Evolutionary conservation across 2,797 vertebrate genomes (phyloP).

Genomic region (Spheniscus humboldti): DNA sequence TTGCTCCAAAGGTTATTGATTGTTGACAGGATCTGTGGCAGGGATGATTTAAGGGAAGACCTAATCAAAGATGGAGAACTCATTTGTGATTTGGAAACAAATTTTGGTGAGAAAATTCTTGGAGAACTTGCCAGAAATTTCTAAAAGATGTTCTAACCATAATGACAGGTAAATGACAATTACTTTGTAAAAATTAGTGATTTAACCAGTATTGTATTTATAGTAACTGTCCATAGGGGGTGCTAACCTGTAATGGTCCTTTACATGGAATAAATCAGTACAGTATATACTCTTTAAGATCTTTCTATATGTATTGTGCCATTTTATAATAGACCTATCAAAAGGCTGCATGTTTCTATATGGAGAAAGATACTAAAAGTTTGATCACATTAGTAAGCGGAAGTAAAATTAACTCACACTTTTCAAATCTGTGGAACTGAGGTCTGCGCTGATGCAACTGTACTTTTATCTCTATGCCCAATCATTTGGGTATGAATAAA

Average conservation of each 20-base stretch:
- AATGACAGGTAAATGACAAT: background rate
- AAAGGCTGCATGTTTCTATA: background rate
- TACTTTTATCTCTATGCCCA: background rate
- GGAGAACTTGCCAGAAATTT: background rate
- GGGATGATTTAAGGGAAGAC: background rate
- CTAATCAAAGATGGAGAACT: background rate
- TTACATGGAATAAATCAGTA: background rate
- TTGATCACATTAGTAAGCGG: background rate
- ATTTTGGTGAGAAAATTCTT: background rate
- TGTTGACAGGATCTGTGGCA: background rate
- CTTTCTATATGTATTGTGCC: background rate
- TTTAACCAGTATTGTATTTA: background rate
- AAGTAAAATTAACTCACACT: background rate
- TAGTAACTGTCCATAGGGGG: background rate
- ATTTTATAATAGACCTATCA: background rate
- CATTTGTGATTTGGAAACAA: background rate
- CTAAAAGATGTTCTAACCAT: background rate
- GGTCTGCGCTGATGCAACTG: background rate
- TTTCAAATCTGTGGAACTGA: background rate
- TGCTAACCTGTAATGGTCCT: background rate
- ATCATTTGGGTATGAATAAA: background rate
- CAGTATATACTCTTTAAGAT: background rate
- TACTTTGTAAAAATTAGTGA: background rate
- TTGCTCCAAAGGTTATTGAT: background rate
- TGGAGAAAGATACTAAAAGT: background rate